A percentile compares a stretch with the other conserved stretches of the same genome.
Evolutionary conservation across 1,140 invertebrate species (phyloP).

Genomic region (Papilio helenus): DNA sequence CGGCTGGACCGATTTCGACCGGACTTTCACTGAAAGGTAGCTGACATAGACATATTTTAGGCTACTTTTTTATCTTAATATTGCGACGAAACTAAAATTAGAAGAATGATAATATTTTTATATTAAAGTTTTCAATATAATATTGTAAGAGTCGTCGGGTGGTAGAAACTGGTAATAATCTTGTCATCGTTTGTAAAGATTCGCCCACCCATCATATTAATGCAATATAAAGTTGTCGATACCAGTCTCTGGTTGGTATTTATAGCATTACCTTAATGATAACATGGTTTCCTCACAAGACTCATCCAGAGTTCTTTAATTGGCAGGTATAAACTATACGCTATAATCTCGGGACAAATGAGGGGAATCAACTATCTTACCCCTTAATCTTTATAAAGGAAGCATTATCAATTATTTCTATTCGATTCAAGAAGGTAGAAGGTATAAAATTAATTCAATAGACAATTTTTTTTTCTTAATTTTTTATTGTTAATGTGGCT

Average conservation of each 20-base stretch:
- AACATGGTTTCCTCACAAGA: neutral
- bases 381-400: constrained; percentile 46
- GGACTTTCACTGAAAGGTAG: no score
- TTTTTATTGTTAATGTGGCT: no score
- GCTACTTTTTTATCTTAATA: no score
- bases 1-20: no score
- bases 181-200: neutral
- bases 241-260: neutral
- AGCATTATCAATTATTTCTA: neutral
- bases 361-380: constrained; percentile 43
- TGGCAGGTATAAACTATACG: neutral
- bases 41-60: no score
- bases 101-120: no score
- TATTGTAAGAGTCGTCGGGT: no score
- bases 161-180: neutral
- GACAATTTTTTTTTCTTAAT: no score
- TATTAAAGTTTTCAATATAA: neutral
- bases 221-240: constrained; percentile 6
- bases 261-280: constrained; percentile 1
- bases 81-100: no score
- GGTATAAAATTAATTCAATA: no score
- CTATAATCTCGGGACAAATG: constrained; percentile 2
- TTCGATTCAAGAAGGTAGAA: no score
- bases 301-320: constrained; percentile 9
- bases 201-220: neutral